These are phyloP conservation scores for Scaptomyza parva DNA, from an alignment of 2,888 invertebrate genomes.

Conservation along the genomic window DNA sequence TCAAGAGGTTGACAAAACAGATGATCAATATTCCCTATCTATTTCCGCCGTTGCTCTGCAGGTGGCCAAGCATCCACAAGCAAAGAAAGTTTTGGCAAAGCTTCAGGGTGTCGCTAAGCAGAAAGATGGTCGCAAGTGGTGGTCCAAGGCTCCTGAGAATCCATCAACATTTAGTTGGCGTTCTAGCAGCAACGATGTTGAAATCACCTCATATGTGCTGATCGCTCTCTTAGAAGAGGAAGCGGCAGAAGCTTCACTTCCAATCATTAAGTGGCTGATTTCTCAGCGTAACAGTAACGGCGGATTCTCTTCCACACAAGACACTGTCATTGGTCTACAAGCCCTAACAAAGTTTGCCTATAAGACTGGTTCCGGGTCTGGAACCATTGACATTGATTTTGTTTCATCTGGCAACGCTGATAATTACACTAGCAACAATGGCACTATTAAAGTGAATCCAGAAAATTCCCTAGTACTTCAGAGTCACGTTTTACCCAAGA, in stretches of 20 bases:
- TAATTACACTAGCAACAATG: slow-evolving; percentile 50
- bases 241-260: slow-evolving; percentile 80
- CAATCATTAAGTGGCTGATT: slow-evolving; percentile 90
- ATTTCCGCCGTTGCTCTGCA: slow-evolving; percentile 92
- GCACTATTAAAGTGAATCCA: slow-evolving; percentile 86
- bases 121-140: slow-evolving; percentile 89
- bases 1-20: slow-evolving; percentile 88
- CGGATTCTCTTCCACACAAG: slow-evolving; percentile 91
- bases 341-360: slow-evolving; percentile 89
- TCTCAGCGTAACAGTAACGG: slow-evolving; percentile 89
- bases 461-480: slow-evolving; percentile 93
- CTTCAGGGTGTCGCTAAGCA: slow-evolving; percentile 85
- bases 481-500: slow-evolving; percentile 87
- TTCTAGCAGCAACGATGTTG: slow-evolving; percentile 89
- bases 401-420: slow-evolving; percentile 47
- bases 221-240: slow-evolving; percentile 87
- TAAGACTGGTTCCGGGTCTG: slow-evolving; percentile 85
- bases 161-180: slow-evolving; percentile 83
- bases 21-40: slow-evolving; percentile 91
- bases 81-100: slow-evolving; percentile 87
- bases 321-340: slow-evolving; percentile 91
- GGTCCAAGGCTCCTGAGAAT: slow-evolving; percentile 87
- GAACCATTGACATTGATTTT: slow-evolving; percentile 76
- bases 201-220: slow-evolving; percentile 95
- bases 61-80: slow-evolving; percentile 89